These are phyloP conservation scores for Vireo griseus DNA, from an alignment of 2,797 vertebrate genomes.

Conservation along the genomic window DNA sequence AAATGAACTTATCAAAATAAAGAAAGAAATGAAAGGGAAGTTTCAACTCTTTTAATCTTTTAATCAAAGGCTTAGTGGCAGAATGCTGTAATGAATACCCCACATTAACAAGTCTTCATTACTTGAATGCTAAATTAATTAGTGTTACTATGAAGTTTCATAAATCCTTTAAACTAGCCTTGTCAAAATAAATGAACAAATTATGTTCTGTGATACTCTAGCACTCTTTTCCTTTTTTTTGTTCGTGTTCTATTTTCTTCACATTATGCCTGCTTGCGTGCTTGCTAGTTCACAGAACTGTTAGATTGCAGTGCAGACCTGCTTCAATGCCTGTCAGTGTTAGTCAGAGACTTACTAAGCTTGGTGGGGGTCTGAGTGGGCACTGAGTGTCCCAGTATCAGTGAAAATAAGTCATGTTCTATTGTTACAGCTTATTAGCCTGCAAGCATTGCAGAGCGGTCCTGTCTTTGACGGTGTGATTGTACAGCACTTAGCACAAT, in stretches of 20 bases:
- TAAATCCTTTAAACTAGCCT: slow-evolving; percentile 37
- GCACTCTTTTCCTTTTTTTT: background rate
- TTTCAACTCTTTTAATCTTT: slow-evolving; percentile 29
- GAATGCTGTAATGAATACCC: slow-evolving; percentile 17
- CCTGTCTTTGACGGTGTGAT: background rate
- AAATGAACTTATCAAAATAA: slow-evolving; percentile 20
- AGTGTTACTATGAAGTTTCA: slow-evolving; percentile 22
- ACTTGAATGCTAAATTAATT: slow-evolving; percentile 39
- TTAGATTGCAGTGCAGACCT: background rate
- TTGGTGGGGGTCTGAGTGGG: background rate
- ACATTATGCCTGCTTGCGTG: background rate
- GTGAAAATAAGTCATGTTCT: background rate
- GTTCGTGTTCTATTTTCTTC: background rate
- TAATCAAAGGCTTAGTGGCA: slow-evolving; percentile 20
- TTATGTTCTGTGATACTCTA: background rate
- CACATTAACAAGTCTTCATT: slow-evolving; percentile 22
- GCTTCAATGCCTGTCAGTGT: background rate
- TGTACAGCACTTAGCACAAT: background rate
- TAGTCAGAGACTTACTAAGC: background rate
- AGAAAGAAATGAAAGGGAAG: slow-evolving; percentile 17
- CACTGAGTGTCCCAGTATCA: background rate
- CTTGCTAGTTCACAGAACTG: background rate
- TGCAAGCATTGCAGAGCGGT: background rate
- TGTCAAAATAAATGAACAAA: slow-evolving; percentile 49
- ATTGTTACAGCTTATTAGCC: background rate